These are phyloP conservation scores for Hylyphantes graminicola DNA, from an alignment of 1,140 invertebrate genomes.

Conservation along the genomic window DNA sequence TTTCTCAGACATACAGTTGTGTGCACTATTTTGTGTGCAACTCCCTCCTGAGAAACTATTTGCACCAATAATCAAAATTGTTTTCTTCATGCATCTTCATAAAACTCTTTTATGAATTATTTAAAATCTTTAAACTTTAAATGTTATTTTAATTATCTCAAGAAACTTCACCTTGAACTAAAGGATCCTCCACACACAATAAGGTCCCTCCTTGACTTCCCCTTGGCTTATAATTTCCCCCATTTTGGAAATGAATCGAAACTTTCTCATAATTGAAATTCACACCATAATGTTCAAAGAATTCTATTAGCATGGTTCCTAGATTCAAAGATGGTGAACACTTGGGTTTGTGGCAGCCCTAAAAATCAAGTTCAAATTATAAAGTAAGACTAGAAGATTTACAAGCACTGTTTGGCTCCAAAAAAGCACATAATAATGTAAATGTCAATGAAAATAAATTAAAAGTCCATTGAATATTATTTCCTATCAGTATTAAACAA, in stretches of 20 bases:
- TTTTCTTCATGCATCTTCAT: no score
- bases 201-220: not conserved
- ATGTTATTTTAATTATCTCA: not conserved
- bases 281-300: slow-evolving; percentile 60
- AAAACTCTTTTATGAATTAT: no score
- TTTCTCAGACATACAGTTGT: no score
- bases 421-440: no score
- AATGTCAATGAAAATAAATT: not conserved
- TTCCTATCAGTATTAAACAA: no score
- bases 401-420: no score
- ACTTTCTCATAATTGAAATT: slow-evolving; percentile 60
- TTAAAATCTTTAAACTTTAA: no score
- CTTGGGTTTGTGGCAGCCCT: slow-evolving; percentile 49
- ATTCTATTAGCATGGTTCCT: slow-evolving; percentile 55
- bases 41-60: no score
- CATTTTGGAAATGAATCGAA: slow-evolving; percentile 42
- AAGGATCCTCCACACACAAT: slow-evolving; percentile 59
- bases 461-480: no score
- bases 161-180: slow-evolving; percentile 27
- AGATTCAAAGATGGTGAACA: slow-evolving; percentile 21
- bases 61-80: no score
- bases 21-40: no score
- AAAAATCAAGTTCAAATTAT: not conserved
- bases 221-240: slow-evolving; percentile 35
- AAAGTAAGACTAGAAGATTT: no score